These are phyloP conservation scores for Hemicrepidius hirtus DNA, from an alignment of 2,888 invertebrate genomes.

Conservation along the genomic window DNA sequence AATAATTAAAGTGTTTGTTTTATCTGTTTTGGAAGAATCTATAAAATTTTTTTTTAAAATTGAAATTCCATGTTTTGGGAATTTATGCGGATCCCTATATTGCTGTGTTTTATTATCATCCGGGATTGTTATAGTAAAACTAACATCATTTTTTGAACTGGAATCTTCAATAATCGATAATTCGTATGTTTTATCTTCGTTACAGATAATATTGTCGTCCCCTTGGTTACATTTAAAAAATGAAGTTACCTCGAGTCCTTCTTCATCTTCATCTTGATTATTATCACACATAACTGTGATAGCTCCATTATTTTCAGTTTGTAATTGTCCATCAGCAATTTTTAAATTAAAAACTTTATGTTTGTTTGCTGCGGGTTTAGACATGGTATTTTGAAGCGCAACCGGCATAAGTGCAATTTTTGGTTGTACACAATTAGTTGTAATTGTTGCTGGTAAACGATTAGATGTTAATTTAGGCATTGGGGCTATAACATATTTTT, in stretches of 20 bases:
- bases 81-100: conserved; percentile 64
- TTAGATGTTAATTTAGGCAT: conserved; percentile 77
- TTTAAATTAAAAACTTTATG: conserved; percentile 80
- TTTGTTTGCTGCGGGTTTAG: conserved; percentile 65
- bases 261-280: conserved; percentile 63
- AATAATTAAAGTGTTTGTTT: conserved; percentile 57
- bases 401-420: conserved; percentile 69
- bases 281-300: conserved; percentile 77
- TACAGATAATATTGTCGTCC: conserved; percentile 72
- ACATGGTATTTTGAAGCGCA: conserved; percentile 58
- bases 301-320: conserved; percentile 77
- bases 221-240: conserved; percentile 61
- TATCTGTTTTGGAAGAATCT: conserved; percentile 57
- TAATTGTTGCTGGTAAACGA: conserved; percentile 75
- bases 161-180: conserved; percentile 68
- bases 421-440: conserved; percentile 74
- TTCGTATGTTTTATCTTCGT: conserved; percentile 69
- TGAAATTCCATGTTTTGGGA: conserved; percentile 71
- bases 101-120: conserved; percentile 67
- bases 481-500: conserved; percentile 76
- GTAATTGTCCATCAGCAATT: conserved; percentile 80
- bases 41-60: conserved; percentile 67
- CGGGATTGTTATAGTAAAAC: conserved; percentile 74
- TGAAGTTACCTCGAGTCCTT: conserved; percentile 54
- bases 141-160: conserved; percentile 73